phyloP scores from a whole-genome alignment of 1,140 invertebrate genomes.

The Drosophila sp. region DNA sequence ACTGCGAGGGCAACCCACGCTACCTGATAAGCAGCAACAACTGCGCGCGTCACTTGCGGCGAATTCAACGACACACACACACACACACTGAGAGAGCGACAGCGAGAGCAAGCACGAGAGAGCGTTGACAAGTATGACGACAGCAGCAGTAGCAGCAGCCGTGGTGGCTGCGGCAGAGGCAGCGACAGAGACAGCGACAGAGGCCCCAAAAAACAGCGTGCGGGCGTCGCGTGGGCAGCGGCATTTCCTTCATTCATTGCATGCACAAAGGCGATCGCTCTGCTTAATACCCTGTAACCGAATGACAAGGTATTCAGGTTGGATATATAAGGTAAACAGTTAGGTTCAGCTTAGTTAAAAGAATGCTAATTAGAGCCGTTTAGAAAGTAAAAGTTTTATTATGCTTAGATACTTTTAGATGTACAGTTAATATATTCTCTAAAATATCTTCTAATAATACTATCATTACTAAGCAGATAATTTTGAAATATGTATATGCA shows the following conservation, averaged over 20 bases:
- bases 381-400: neutral
- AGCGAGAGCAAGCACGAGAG: neutral
- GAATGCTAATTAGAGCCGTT: neutral
- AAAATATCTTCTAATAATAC: no score
- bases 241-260: conserved; percentile 46
- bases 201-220: conserved; percentile 42
- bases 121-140: conserved; percentile 34
- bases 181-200: neutral
- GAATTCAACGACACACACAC: conserved; percentile 57
- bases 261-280: conserved; percentile 26
- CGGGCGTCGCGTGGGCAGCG: conserved; percentile 50
- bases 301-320: no score
- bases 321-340: neutral
- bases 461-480: no score
- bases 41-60: conserved; percentile 71
- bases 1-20: conserved; percentile 31
- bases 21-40: conserved; percentile 38
- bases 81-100: conserved; percentile 18
- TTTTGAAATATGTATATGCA: no score
- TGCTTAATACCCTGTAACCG: conserved; percentile 40
- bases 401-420: neutral
- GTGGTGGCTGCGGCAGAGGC: neutral
- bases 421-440: neutral
- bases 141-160: conserved; percentile 14
- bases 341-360: neutral